A percentile compares a stretch with the other conserved stretches of the same genome.
Evolutionary conservation across 2,797 vertebrate species (phyloP).

Genomic region (Pseudochirops corinnae): DNA sequence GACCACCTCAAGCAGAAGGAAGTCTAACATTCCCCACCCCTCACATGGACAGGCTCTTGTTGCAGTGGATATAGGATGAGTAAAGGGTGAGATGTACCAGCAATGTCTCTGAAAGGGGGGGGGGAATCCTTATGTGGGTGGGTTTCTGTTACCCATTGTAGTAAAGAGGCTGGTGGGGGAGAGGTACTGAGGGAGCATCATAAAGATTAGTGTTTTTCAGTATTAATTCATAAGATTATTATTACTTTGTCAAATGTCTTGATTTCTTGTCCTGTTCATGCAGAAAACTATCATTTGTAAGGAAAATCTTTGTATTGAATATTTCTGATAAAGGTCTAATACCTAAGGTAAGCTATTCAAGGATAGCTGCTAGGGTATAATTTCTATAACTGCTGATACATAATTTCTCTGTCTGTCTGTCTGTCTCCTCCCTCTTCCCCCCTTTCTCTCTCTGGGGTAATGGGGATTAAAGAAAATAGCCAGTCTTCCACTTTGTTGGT

Average conservation of each 20-base stretch:
- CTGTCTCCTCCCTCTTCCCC: too few species aligned
- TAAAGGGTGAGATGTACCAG: background rate
- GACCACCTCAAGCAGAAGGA: too few species aligned
- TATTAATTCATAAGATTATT: background rate
- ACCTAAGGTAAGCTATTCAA: background rate
- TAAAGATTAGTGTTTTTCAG: background rate
- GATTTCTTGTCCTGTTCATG: background rate
- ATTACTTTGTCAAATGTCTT: background rate
- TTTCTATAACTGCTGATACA: background rate
- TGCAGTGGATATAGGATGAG: background rate
- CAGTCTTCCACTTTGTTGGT: background rate
- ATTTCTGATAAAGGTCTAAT: background rate
- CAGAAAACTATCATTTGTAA: background rate
- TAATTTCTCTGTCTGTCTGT: background rate
- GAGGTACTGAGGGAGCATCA: background rate
- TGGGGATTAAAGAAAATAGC: background rate
- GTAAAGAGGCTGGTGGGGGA: background rate
- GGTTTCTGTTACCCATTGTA: background rate
- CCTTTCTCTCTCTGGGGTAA: background rate
- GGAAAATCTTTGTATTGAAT: background rate
- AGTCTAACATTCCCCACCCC: too few species aligned
- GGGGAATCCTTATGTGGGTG: background rate
- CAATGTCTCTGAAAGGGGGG: background rate
- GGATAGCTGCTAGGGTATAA: background rate
- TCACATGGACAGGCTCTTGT: background rate